Percentiles rank a stretch among this genome's conserved stretches.
Evolutionary conservation across 2,797 vertebrate genomes (phyloP).

Genomic region (Galago senegalensis): DNA sequence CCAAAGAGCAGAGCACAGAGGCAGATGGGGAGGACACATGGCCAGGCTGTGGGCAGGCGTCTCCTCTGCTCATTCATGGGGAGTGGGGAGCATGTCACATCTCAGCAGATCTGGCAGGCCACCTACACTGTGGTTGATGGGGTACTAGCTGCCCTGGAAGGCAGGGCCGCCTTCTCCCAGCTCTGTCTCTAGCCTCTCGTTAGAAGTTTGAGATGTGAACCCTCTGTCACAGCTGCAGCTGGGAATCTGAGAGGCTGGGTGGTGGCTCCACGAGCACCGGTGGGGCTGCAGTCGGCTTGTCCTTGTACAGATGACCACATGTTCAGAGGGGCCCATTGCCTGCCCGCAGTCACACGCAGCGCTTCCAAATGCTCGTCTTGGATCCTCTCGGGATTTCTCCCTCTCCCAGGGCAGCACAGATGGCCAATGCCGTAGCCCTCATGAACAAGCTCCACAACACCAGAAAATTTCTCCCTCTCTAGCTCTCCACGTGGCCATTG

Average conservation of each 20-base stretch:
- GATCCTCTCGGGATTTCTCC: too few relatives aligned
- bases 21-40: fast-evolving
- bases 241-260: background rate
- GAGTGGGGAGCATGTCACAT: background rate
- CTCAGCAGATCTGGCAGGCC: background rate
- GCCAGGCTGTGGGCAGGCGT: fast-evolving
- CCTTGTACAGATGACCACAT: fast-evolving
- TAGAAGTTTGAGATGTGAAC: constrained; percentile 1
- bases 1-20: background rate
- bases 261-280: fast-evolving
- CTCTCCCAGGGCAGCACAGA: too few relatives aligned
- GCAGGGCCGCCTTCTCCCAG: background rate
- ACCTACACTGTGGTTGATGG: constrained; percentile 20
- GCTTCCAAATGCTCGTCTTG: background rate
- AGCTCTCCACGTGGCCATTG: background rate
- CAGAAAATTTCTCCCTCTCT: fast-evolving
- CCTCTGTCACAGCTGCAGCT: background rate
- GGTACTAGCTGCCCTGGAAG: constrained; percentile 6
- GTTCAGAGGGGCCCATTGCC: fast-evolving
- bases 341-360: fast-evolving
- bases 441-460: fast-evolving
- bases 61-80: background rate
- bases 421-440: fast-evolving
- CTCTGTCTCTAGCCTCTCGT: background rate
- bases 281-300: background rate